Conservation (phyloP, 2,888 invertebrate genomes). For the Slavum lentiscoides region DNA sequence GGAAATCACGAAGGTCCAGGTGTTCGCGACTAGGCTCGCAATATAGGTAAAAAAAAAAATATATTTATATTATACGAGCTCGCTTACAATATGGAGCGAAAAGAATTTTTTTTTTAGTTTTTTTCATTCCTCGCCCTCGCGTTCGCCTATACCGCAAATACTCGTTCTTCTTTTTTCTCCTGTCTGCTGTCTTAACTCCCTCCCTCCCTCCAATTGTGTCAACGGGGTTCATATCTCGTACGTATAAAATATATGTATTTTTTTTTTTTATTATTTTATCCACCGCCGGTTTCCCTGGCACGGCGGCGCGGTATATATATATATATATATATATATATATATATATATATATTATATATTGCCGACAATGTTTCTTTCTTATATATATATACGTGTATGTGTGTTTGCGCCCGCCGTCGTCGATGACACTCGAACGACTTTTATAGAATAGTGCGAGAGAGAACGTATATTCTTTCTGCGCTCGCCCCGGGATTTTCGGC, state of each 20-base stretch:
- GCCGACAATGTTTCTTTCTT: constrained; percentile 52
- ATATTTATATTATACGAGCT: neutral
- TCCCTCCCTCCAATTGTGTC: too few relatives aligned
- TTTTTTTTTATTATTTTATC: neutral
- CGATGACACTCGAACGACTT: constrained; percentile 54
- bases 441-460: constrained; percentile 7
- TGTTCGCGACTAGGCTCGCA: constrained; percentile 40
- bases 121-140: neutral
- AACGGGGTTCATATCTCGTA: too few relatives aligned
- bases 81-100: constrained; percentile 45
- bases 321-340: too few relatives aligned
- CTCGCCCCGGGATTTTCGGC: constrained; percentile 35
- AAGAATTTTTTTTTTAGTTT: constrained; percentile 21
- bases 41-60: neutral
- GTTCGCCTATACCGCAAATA: neutral
- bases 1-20: constrained; percentile 52
- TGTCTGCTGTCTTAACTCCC: too few relatives aligned
- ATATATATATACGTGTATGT: neutral
- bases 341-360: constrained; percentile 44
- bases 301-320: neutral
- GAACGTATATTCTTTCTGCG: constrained; percentile 33
- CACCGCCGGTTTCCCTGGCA: constrained; percentile 33
- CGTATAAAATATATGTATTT: too few relatives aligned
- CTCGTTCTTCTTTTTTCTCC: neutral
- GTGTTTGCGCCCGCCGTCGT: neutral